Evolutionary conservation across 1,140 invertebrate species (phyloP), one percentile per base, ranked within the genome.

Genomic region (Drosophila subobscura): DNA sequence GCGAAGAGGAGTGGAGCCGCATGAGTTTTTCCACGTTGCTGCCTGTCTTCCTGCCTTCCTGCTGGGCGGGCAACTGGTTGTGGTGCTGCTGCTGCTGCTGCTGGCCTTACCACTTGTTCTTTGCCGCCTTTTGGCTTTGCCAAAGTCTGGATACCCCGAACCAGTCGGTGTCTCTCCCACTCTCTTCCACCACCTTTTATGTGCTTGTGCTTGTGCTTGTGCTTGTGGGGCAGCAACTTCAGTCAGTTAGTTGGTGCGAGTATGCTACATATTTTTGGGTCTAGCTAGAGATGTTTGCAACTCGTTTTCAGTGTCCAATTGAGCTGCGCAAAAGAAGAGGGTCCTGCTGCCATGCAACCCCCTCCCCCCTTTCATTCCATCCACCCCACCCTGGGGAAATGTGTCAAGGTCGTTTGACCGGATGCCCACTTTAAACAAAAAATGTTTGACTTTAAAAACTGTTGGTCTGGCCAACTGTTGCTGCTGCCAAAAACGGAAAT

Each of bases 221-320:
- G 41, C 65, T 27, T 76, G 56, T 72, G 65, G 67, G 53, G 52
- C 74, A 57, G 60, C 51, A 83, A 83, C 79, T 81, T 83, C 75
- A 83, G 59, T 83, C 75, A 83, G 59, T 57, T 55, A 63, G 67
- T 68, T 77, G 80, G 81, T 81, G 67, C 88, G 81, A 85, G 81
- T 81, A 71, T 86, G 81, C 77, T 77, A 86, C 88, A 86, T 88
- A 86, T 86, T 86, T 86, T 86, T 86, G 81, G 80, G 68, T 74
- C 77, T 72, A 76, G 84, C 72, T 75, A 54, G 72, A 75, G 72
- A 75, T 72, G 71, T 75, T 75, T 75, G 52, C 76, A 71, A 27
- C 44, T 68, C 70, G 79, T 58, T 83, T 74, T 61, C 58, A 50
- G 33, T 12, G 10, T 37, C 33, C 33, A 37, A 37, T 8, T 37